phyloP scores from a whole-genome alignment of 2,888 invertebrate genomes.

The Heliconius ismenius region DNA sequence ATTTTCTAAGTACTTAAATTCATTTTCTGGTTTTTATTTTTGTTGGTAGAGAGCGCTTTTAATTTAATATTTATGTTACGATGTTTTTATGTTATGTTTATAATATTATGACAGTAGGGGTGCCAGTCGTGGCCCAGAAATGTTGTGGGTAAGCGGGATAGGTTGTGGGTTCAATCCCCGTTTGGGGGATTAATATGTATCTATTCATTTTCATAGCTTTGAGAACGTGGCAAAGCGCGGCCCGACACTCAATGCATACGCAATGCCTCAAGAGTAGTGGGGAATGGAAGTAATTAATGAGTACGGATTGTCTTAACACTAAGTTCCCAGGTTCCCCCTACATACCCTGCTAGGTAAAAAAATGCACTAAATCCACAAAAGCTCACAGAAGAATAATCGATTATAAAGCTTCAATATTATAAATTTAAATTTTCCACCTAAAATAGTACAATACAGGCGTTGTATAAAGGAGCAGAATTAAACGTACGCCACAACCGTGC shows the following conservation, averaged over 20 bases:
- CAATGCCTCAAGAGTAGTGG: no score
- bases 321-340: no score
- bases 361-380: not conserved
- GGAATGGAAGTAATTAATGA: no score
- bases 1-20: slow-evolving; percentile 21
- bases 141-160: no score
- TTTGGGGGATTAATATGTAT: no score
- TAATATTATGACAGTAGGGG: not conserved
- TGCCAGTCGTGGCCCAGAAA: no score
- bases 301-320: no score
- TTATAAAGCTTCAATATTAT: slow-evolving; percentile 2
- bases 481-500: slow-evolving; percentile 1
- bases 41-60: not conserved
- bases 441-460: slow-evolving; percentile 4
- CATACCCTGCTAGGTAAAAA: no score
- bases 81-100: not conserved
- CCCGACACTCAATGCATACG: no score
- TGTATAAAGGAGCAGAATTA: not conserved
- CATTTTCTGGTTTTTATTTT: slow-evolving; percentile 6
- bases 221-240: no score
- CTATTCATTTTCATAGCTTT: no score
- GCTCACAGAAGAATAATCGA: not conserved
- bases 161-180: no score
- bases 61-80: not conserved
- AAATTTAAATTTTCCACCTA: not conserved